Evolutionary conservation across 2,113 vertebrate species (phyloP).

Genomic region (human (Homo sapiens)): GRCh38 chr2:81287501-81288000

Average conservation of each 20-base stretch:
- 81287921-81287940: neutral
- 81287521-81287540: neutral
- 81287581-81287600: neutral
- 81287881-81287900: neutral
- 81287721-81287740: neutral
- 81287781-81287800: neutral
- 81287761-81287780: neutral
- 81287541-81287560: neutral
- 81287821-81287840: neutral
- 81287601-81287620: neutral
- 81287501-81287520: neutral
- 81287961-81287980: neutral
- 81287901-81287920: neutral
- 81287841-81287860: neutral
- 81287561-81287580: neutral
- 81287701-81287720: neutral
- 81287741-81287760: neutral
- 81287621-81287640: neutral
- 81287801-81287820: neutral
- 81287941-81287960: neutral
- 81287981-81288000: neutral
- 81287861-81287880: neutral
- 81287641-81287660: neutral
- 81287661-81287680: neutral
- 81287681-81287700: neutral